phyloP scores from a whole-genome alignment of 2,888 invertebrate genomes.

The Acleris literana region DNA sequence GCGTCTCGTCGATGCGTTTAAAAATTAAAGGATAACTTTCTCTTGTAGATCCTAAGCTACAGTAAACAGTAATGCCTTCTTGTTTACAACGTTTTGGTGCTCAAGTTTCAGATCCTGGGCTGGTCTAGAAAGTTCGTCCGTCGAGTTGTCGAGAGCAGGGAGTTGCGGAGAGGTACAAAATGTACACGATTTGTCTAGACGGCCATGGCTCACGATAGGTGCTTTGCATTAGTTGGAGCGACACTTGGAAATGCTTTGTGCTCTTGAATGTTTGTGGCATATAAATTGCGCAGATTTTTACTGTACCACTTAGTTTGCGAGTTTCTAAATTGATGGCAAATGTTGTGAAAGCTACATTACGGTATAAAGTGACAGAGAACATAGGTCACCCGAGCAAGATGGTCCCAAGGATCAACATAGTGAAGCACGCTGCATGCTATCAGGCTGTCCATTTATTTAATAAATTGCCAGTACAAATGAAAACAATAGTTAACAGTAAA shows the following conservation, averaged over 20 bases:
- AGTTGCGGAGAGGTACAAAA: constrained; percentile 47
- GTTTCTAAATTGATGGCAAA: background rate
- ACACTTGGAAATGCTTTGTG: constrained; percentile 48
- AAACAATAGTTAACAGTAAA: too few relatives aligned
- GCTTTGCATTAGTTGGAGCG: constrained; percentile 47
- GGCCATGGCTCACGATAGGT: constrained; percentile 51
- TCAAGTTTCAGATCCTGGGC: constrained; percentile 30
- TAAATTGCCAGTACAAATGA: too few relatives aligned
- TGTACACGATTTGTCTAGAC: constrained; percentile 65
- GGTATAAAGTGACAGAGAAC: too few relatives aligned
- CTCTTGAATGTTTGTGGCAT: constrained; percentile 40
- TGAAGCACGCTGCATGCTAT: too few relatives aligned
- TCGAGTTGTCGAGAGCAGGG: constrained; percentile 36
- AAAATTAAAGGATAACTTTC: constrained; percentile 10
- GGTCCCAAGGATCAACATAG: too few relatives aligned
- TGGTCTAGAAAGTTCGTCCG: constrained; percentile 61
- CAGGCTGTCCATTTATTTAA: too few relatives aligned
- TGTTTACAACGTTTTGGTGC: constrained; percentile 25
- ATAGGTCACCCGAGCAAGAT: too few relatives aligned
- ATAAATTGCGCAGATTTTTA: constrained; percentile 29
- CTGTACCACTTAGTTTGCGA: background rate
- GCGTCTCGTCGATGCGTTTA: background rate
- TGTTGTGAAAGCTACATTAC: background rate
- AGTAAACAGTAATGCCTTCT: constrained; percentile 8
- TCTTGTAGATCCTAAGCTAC: background rate